Evolutionary conservation across 2,113 vertebrate species (phyloP).

Genomic region (Phaetusa simplex): DNA sequence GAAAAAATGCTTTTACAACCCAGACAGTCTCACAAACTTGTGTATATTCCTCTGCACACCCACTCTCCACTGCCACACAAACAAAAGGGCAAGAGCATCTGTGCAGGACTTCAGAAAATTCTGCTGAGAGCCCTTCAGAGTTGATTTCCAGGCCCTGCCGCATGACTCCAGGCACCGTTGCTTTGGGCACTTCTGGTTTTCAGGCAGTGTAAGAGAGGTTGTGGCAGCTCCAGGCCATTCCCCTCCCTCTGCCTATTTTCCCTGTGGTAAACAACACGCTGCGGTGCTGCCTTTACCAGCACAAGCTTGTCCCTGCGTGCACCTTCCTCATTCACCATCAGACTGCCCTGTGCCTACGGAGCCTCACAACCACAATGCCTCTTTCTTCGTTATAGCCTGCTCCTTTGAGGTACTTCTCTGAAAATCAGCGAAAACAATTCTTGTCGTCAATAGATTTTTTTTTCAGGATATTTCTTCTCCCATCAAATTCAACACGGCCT

Average conservation of each 20-base stretch:
- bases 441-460: background rate
- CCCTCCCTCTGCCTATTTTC: background rate
- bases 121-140: background rate
- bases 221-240: background rate
- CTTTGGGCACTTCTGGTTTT: background rate
- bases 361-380: rapidly evolving
- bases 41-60: background rate
- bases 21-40: background rate
- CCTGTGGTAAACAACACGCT: rapidly evolving
- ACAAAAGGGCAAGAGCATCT: background rate
- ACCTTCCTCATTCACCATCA: background rate
- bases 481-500: background rate
- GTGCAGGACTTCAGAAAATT: background rate
- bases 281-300: background rate
- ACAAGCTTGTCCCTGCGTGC: rapidly evolving
- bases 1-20: background rate
- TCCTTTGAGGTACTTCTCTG: background rate
- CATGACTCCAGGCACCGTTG: background rate
- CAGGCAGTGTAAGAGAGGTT: background rate
- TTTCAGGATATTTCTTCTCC: background rate
- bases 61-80: background rate
- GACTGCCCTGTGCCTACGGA: background rate
- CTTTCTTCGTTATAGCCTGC: background rate
- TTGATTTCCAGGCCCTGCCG: background rate
- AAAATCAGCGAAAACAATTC: background rate